Conservation (phyloP, 2,113 vertebrate species). For the Promerops cafer region DNA sequence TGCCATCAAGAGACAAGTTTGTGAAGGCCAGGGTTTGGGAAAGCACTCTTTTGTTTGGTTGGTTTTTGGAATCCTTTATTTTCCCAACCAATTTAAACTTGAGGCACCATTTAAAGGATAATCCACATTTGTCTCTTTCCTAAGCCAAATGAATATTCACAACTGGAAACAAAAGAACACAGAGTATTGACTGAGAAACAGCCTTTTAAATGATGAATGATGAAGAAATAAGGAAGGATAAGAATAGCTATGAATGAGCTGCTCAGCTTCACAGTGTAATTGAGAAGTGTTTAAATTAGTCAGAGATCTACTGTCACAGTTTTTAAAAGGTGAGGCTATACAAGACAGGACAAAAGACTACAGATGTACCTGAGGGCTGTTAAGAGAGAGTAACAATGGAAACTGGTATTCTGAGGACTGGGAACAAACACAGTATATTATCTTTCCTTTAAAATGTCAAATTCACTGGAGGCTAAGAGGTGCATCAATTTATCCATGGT, state of each 20-base stretch:
- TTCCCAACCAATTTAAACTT: neutral
- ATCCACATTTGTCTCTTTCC: neutral
- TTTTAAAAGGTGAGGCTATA: neutral
- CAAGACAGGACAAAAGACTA: neutral
- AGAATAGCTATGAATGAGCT: slow-evolving; percentile 8
- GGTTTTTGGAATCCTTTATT: neutral
- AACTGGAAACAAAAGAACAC: slow-evolving; percentile 18
- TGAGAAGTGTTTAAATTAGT: slow-evolving; percentile 24
- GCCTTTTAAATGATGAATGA: slow-evolving; percentile 43
- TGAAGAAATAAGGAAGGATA: neutral
- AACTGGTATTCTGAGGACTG: neutral
- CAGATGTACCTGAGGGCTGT: neutral
- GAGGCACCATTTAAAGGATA: neutral
- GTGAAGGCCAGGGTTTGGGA: neutral
- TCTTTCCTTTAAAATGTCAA: neutral
- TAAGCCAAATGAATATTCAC: slow-evolving; percentile 23
- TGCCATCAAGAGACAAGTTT: neutral
- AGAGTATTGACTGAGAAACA: slow-evolving; percentile 28
- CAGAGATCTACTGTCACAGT: neutral
- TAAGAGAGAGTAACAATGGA: neutral
- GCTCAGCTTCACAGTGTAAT: neutral
- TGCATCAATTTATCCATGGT: neutral
- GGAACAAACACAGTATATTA: neutral
- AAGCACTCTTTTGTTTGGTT: neutral
- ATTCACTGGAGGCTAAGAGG: neutral